Evolutionary conservation across 1,140 invertebrate genomes (phyloP).

Genomic region (Ephestia elutella): DNA sequence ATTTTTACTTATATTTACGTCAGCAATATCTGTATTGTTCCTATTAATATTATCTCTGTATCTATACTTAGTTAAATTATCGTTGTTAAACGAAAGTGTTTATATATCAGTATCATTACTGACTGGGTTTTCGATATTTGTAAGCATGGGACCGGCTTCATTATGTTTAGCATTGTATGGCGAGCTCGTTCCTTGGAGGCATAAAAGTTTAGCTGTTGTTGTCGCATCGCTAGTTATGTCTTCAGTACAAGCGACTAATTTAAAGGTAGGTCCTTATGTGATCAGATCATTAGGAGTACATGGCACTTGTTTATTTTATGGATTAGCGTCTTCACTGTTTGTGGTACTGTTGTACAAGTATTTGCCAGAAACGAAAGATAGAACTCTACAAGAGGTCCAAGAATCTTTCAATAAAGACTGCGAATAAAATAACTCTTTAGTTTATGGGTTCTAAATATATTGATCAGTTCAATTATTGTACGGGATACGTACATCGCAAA

Average conservation of each 20-base stretch:
- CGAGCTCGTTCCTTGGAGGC: constrained; percentile 27
- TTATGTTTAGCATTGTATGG: constrained; percentile 16
- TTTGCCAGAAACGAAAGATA: constrained; percentile 35
- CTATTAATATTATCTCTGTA: constrained; percentile 27
- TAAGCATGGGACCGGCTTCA: constrained; percentile 25
- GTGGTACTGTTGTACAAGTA: constrained; percentile 20
- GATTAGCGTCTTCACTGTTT: constrained; percentile 16
- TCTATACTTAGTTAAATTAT: constrained; percentile 25
- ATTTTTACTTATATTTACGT: constrained; percentile 20
- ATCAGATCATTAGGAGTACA: constrained; percentile 17
- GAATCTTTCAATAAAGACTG: constrained; percentile 16
- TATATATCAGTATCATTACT: constrained; percentile 24
- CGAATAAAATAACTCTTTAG: too few species aligned
- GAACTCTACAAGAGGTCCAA: constrained; percentile 31
- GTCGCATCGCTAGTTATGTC: constrained; percentile 16
- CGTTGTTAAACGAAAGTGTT: constrained; percentile 21
- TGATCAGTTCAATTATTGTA: too few species aligned
- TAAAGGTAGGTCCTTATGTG: constrained; percentile 25
- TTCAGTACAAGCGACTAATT: constrained; percentile 20
- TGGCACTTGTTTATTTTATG: constrained; percentile 28
- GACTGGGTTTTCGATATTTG: constrained; percentile 23
- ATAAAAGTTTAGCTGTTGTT: constrained; percentile 21
- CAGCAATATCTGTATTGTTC: constrained; percentile 17
- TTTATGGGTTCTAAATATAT: too few species aligned
- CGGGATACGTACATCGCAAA: too few species aligned